phyloP scores from a whole-genome alignment of 2,113 vertebrate genomes.

The Capreolus pygargus region DNA sequence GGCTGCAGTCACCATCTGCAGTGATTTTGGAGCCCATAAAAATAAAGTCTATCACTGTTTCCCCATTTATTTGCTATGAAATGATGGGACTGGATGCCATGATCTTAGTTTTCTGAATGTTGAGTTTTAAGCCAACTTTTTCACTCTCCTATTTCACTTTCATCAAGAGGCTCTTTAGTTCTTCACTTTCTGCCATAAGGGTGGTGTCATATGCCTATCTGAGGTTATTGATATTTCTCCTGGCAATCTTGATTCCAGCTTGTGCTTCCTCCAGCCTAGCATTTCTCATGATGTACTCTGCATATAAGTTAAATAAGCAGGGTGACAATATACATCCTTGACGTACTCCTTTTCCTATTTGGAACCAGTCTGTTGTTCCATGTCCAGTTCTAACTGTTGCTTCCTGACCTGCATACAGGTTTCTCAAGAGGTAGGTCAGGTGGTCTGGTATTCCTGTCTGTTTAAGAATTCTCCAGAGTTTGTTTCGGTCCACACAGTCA shows the following conservation, averaged over 20 bases:
- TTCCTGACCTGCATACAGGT: neutral
- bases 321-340: neutral
- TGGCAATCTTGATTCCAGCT: neutral
- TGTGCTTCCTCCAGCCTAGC: neutral
- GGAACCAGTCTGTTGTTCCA: neutral
- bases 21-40: neutral
- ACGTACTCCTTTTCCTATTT: neutral
- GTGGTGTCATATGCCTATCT: neutral
- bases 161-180: neutral
- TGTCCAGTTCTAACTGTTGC: neutral
- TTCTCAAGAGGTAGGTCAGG: neutral
- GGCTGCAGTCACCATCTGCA: neutral
- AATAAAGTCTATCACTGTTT: neutral
- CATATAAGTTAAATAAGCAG: neutral
- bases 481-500: neutral
- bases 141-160: neutral
- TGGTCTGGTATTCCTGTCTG: neutral
- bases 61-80: neutral
- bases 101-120: neutral
- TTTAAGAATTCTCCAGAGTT: neutral
- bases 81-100: neutral
- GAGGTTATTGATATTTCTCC: neutral
- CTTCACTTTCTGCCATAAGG: neutral
- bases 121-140: neutral
- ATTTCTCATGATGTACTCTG: neutral